Conservation (phyloP, 2,888 invertebrate genomes). For the Cetonia aurata region DNA sequence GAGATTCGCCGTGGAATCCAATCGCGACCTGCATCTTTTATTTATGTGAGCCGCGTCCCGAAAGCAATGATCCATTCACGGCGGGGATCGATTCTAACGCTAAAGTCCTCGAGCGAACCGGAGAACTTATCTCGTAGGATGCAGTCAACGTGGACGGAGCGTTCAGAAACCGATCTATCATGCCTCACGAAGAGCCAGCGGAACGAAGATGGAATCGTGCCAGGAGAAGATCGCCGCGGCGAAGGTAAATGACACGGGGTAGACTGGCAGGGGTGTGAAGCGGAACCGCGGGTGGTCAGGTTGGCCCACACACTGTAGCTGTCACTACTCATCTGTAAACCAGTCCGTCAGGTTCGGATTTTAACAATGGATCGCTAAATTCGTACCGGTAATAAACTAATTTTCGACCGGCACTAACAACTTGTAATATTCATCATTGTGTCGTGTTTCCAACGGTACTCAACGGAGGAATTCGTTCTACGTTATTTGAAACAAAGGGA, state of each 20-base stretch:
- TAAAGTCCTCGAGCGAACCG: too few species aligned
- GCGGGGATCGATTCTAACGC: too few species aligned
- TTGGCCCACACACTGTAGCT: constrained; percentile 55
- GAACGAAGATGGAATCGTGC: constrained; percentile 1
- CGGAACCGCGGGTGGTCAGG: constrained; percentile 56
- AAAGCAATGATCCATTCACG: too few species aligned
- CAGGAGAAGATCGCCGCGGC: constrained; percentile 19
- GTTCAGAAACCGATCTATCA: constrained; percentile 24
- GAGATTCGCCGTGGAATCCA: constrained; percentile 9
- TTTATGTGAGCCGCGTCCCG: neutral
- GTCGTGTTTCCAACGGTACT: constrained; percentile 13
- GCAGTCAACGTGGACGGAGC: neutral
- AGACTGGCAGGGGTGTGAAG: constrained; percentile 54
- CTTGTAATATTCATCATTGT: constrained; percentile 29
- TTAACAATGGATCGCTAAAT: constrained; percentile 36
- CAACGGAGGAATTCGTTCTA: too few species aligned
- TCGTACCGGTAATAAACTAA: constrained; percentile 36
- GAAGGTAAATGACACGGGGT: constrained; percentile 47
- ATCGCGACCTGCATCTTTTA: constrained; percentile 27
- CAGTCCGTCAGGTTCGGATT: constrained; percentile 35
- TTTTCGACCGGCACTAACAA: constrained; percentile 20
- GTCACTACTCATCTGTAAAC: constrained; percentile 54
- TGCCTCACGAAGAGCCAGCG: neutral
- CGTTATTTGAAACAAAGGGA: too few species aligned
- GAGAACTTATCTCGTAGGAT: constrained; percentile 9